Evolutionary conservation across 2,888 invertebrate species (phyloP), one percentile per base, ranked within the genome.

Genomic region (Hesperia comma): DNA sequence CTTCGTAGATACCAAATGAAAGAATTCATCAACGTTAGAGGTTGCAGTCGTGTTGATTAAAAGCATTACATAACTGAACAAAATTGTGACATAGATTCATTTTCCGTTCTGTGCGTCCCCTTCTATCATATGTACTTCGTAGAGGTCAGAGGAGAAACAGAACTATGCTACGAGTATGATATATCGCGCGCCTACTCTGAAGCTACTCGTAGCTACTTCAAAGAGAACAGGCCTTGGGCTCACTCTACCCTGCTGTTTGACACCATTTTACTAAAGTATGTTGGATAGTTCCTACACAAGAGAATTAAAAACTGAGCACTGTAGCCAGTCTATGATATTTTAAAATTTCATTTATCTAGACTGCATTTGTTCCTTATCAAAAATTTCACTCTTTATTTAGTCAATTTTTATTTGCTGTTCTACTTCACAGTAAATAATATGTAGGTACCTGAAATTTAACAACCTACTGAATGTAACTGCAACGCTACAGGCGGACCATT

Each of bases 151-250:
- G 41, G 15, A 60, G 32, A 43, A 57, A 43, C 19, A 60, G 43
- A 26, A 26, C 55, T 64, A 64, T 53, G 43, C 41, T 64, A 58
- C 57, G 51, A 57, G 57, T 58, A 64, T 54, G 53, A 64, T 64
- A 64, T 21, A 66, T 33, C 53, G 43, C 54, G 66, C 58, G 32
- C 17, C 41, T 57, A 19, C 51, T 51, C 64, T 64, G 66, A 66
- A 66, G 54, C 53, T 46, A 53, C 53, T 53, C 32, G 32, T 14
- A 17, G 56, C 46, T 54, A 66, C 64, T 66, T 66, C 64, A 66
- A 60, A 66, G 64, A 66, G 58, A 60, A 66, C 64, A 58, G 64
- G 58, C 64, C 63, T 63, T 64, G 57, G 58, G 64, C 58, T 58
- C 53, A 43, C 58, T 58, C 64, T 64, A 58, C 58, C 41, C 58